Conservation (phyloP, 2,888 invertebrate genomes). For the Portevinia maculata region DNA sequence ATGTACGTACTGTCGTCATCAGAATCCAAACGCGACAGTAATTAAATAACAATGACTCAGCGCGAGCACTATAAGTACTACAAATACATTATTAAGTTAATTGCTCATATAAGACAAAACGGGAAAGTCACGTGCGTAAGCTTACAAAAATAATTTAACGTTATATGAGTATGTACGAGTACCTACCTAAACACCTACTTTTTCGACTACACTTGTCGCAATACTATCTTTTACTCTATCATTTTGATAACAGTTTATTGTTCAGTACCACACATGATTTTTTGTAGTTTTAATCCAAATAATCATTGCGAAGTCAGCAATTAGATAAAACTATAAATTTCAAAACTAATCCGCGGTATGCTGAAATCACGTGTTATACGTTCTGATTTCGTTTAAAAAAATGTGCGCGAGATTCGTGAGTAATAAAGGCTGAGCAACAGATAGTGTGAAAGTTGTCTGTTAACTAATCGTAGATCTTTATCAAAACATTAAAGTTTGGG, state of each 20-base stretch:
- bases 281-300: conserved; percentile 1
- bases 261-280: neutral
- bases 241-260: neutral
- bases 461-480: no score
- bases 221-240: neutral
- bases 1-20: conserved; percentile 4
- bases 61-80: neutral
- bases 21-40: neutral
- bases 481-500: no score
- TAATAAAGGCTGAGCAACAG: no score
- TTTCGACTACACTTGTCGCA: neutral
- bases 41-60: neutral
- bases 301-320: neutral
- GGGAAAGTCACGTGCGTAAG: conserved; percentile 6
- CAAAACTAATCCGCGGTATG: neutral
- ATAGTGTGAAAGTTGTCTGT: no score
- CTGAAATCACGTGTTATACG: neutral
- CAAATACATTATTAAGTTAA: conserved; percentile 1
- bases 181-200: neutral
- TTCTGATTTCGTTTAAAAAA: neutral
- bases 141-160: neutral
- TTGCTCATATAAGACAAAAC: neutral
- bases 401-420: neutral
- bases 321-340: neutral
- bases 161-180: neutral